Conservation (phyloP, 2,797 vertebrate genomes). For the Cheirogaleus major region DNA sequence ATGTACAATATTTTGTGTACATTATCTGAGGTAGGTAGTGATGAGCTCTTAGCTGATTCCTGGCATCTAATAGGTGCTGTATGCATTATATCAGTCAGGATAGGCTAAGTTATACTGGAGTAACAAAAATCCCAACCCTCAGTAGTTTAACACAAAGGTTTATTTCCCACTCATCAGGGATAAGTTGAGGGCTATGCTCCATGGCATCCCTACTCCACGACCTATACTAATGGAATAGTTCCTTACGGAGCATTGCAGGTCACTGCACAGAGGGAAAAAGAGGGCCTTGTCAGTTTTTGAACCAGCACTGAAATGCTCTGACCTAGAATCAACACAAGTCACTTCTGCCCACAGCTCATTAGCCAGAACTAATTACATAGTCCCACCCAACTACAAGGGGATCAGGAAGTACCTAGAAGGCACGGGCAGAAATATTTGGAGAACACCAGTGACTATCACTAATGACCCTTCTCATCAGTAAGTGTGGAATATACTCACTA, state of each 20-base stretch:
- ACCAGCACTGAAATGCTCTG: neutral
- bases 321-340: neutral
- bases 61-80: neutral
- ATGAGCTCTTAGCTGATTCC: neutral
- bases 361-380: neutral
- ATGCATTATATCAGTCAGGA: neutral
- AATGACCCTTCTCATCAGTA: neutral
- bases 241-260: neutral
- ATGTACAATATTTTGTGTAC: neutral
- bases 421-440: neutral
- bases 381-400: neutral
- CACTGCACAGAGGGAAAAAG: neutral
- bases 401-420: neutral
- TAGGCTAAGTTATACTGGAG: neutral
- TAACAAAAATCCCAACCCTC: neutral
- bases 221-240: neutral
- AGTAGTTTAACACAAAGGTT: neutral
- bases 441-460: neutral
- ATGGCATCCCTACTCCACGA: neutral
- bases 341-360: neutral
- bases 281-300: neutral
- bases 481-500: neutral
- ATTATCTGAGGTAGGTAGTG: neutral
- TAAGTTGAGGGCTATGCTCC: neutral
- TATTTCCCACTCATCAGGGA: neutral